These are phyloP conservation scores for Aurelia coerulea DNA, from an alignment of 30 jellyfish, hydroid and myxozoan species.

Conservation along the genomic window DNA sequence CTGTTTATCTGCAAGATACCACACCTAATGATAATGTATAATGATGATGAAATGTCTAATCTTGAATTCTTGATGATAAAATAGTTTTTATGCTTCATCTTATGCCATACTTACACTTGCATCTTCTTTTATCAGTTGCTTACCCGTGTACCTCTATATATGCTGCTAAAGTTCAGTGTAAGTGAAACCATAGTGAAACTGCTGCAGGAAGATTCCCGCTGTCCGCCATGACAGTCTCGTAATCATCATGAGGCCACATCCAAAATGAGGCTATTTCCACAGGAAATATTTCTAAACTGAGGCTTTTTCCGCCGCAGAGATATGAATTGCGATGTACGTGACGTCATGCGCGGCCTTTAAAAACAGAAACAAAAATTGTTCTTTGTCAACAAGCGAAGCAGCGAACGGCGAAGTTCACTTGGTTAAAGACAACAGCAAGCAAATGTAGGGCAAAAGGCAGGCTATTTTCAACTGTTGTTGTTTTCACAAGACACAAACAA, in stretches of 20 bases:
- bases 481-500: not conserved
- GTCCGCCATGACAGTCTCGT: not conserved
- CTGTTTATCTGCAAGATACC: too few relatives aligned
- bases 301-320: not conserved
- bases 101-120: too few relatives aligned
- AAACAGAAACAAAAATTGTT: slow-evolving; percentile 41
- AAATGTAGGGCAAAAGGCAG: slow-evolving; percentile 32
- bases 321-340: not conserved
- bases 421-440: not conserved
- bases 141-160: too few relatives aligned
- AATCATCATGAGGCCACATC: not conserved
- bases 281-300: not conserved
- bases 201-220: too few relatives aligned
- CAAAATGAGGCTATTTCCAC: not conserved
- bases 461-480: slow-evolving; percentile 3
- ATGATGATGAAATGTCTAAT: too few relatives aligned
- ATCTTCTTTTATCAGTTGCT: too few relatives aligned
- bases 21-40: too few relatives aligned
- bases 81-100: too few relatives aligned
- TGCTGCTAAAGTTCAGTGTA: too few relatives aligned
- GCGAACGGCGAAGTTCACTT: slow-evolving; percentile 19
- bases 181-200: too few relatives aligned
- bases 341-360: slow-evolving; percentile 74
- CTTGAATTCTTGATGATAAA: too few relatives aligned
- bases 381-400: slow-evolving; percentile 63